Evolutionary conservation across 2,888 invertebrate genomes (phyloP).

Genomic region (Odontomyia ornata): DNA sequence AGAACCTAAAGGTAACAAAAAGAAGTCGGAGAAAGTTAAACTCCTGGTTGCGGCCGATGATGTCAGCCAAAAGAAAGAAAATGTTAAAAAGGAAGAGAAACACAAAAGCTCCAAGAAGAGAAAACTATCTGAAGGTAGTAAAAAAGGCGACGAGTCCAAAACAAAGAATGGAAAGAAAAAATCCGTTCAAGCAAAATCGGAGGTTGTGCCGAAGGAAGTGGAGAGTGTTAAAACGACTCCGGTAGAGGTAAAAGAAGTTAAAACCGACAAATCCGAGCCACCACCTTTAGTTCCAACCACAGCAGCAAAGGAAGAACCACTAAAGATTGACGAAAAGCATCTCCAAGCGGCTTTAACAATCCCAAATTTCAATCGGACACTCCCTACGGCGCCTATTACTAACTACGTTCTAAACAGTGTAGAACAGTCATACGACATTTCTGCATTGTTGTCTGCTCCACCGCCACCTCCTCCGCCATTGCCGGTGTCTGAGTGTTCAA

Average conservation of each 20-base stretch:
- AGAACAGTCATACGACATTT: conserved; percentile 45
- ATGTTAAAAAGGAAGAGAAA: conserved; percentile 15
- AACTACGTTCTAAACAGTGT: conserved; percentile 49
- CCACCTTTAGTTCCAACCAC: background rate
- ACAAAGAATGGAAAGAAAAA: conserved; percentile 14
- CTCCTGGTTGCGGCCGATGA: background rate
- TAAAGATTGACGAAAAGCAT: conserved; percentile 48
- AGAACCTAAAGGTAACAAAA: background rate
- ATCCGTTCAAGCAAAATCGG: background rate
- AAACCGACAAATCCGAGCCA: background rate
- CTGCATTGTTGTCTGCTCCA: conserved; percentile 54
- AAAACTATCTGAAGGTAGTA: background rate
- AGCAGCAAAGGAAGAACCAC: background rate
- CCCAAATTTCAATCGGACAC: conserved; percentile 52
- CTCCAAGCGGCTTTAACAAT: conserved; percentile 52
- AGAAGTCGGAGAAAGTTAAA: conserved; percentile 7
- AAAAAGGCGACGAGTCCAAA: conserved; percentile 14
- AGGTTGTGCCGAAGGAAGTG: background rate
- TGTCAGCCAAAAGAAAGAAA: conserved; percentile 1
- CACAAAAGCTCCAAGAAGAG: conserved; percentile 17
- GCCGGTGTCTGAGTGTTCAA: conserved; percentile 35
- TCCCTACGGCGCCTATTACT: conserved; percentile 50
- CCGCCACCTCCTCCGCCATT: conserved; percentile 54
- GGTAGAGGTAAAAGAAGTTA: background rate
- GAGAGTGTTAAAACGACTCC: background rate